Percentiles rank a stretch among this genome's conserved stretches.
Conservation (phyloP, 2,888 invertebrate species). For the Galeruca laticollis region DNA sequence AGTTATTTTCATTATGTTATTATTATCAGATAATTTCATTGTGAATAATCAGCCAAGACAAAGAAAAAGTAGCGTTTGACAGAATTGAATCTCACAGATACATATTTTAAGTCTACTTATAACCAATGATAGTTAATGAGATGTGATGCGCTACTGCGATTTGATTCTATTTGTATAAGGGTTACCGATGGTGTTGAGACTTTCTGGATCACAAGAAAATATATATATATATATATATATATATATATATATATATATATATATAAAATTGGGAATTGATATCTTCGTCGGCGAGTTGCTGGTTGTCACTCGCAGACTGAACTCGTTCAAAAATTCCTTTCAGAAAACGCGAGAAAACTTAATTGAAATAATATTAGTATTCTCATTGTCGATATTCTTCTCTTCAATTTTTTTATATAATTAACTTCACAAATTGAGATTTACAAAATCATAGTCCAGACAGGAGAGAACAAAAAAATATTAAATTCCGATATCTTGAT, state of each 20-base stretch:
- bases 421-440: conserved; percentile 62
- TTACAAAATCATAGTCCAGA: conserved; percentile 34
- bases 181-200: conserved; percentile 65
- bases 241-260: too few species aligned
- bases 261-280: conserved; percentile 64
- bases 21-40: too few species aligned
- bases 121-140: too few species aligned
- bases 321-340: conserved; percentile 63
- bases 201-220: conserved; percentile 61
- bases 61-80: too few species aligned
- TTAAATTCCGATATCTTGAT: too few species aligned
- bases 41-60: too few species aligned
- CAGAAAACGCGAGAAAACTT: conserved; percentile 58
- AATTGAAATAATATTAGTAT: conserved; percentile 65
- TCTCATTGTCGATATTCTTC: conserved; percentile 60
- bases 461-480: not conserved
- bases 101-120: too few species aligned
- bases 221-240: too few species aligned
- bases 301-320: conserved; percentile 60
- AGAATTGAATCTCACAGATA: too few species aligned
- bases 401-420: conserved; percentile 61
- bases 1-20: too few species aligned
- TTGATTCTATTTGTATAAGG: conserved; percentile 58
- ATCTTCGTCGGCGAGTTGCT: conserved; percentile 56
- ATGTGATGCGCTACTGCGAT: conserved; percentile 33